These are phyloP conservation scores for Fissipunctia ypsillon DNA, from an alignment of 2,888 invertebrate species.

Conservation along the genomic window DNA sequence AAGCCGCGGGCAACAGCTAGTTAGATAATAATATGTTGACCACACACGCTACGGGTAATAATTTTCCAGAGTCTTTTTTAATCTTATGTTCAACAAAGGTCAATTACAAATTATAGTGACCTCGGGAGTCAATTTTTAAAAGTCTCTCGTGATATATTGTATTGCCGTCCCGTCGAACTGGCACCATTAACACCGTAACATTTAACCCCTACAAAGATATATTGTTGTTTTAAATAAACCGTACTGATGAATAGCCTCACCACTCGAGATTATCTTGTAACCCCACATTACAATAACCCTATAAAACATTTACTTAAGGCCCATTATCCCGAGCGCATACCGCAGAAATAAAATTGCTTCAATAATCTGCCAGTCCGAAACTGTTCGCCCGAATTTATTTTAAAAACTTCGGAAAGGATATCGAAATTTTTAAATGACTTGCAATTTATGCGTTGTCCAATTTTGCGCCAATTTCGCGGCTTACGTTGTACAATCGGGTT, in stretches of 20 bases:
- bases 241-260: slow-evolving; percentile 75
- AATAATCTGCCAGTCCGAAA: slow-evolving; percentile 56
- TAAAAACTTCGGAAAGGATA: slow-evolving; percentile 58
- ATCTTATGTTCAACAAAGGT: slow-evolving; percentile 57
- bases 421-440: slow-evolving; percentile 76
- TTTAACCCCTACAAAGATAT: slow-evolving; percentile 70
- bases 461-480: slow-evolving; percentile 86
- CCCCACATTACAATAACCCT: slow-evolving; percentile 53
- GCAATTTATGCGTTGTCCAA: slow-evolving; percentile 83
- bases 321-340: slow-evolving; percentile 59
- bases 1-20: too few species aligned
- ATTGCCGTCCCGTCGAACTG: slow-evolving; percentile 59
- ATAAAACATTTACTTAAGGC: slow-evolving; percentile 65
- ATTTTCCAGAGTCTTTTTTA: slow-evolving; percentile 40
- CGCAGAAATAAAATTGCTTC: slow-evolving; percentile 59
- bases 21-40: slow-evolving; percentile 1
- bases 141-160: slow-evolving; percentile 68
- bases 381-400: slow-evolving; percentile 44
- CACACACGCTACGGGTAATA: slow-evolving; percentile 16
- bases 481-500: slow-evolving; percentile 71
- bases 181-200: slow-evolving; percentile 70
- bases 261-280: slow-evolving; percentile 60
- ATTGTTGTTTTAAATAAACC: slow-evolving; percentile 79
- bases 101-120: slow-evolving; percentile 69
- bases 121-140: slow-evolving; percentile 67